Evolutionary conservation across 2,113 vertebrate species (phyloP).

Genomic region (Mustelus asterias): DNA sequence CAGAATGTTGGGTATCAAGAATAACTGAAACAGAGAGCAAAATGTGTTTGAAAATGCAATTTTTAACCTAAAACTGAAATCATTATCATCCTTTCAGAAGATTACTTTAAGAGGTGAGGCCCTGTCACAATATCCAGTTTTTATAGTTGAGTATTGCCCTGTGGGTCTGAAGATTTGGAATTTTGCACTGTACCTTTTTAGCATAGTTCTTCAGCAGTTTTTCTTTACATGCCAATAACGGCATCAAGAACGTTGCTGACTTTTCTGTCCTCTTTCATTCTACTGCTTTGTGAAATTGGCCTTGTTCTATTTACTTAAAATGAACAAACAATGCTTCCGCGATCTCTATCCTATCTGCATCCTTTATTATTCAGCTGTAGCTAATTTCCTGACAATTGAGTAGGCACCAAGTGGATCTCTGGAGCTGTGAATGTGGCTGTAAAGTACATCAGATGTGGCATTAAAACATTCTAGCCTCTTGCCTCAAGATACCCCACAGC

Average conservation of each 20-base stretch:
- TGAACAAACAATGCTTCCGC: background rate
- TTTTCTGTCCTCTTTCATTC: no score
- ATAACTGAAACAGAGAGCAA: background rate
- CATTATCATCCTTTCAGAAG: background rate
- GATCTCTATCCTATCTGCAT: background rate
- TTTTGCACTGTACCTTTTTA: background rate
- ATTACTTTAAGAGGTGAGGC: background rate
- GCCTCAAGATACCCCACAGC: background rate
- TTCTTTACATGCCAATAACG: no score
- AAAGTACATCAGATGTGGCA: background rate
- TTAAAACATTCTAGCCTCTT: background rate
- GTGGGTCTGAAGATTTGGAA: background rate
- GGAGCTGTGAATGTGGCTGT: background rate
- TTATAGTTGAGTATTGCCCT: background rate
- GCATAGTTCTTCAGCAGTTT: no score
- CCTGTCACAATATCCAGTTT: background rate
- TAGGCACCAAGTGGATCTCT: background rate
- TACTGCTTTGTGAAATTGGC: background rate
- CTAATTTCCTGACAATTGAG: background rate
- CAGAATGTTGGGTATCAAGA: background rate
- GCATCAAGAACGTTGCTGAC: no score
- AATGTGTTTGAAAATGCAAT: background rate
- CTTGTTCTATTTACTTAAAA: background rate
- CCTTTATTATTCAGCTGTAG: background rate
- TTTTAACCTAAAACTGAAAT: background rate